Base-by-base conservation (phyloP, 1,140 invertebrate genomes). In the Ooceraea biroi region DNA sequence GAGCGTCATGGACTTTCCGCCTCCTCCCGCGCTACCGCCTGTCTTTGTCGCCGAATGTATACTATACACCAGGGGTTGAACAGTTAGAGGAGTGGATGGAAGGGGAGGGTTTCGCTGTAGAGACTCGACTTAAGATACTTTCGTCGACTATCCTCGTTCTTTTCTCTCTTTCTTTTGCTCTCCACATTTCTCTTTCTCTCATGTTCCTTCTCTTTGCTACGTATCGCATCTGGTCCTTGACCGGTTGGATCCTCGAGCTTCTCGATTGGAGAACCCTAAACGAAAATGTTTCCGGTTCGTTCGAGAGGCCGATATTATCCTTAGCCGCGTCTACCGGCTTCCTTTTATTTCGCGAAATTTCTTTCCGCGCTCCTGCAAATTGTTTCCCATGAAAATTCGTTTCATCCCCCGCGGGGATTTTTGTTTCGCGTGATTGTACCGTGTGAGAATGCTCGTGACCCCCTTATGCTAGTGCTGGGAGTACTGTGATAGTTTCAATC, bases 51-150 rank as follows among this genome's bases (percentile, higher is more conserved):
- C 77, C 73, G 66, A 57, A 76, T 55, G 69, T 85, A 77, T 88
- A 83, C 83, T 44, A 22, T 85, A 88, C 41, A 83, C 71, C 46
- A 69, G 41, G 71, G 63, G 41, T 76, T 63, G 78, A 30, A 55
- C n/a, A 41, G 11, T 36, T 27, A 27, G 41, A 36, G 65, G 36
- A 36, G 36, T 7, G 36, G 36, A 36, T 7, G 36, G 27, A 17
- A 1, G 27, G n/a, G 68, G 57, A 52, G n/a, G 17, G 3, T 82
- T 71, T 69, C 44, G 60, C 63, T 65, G 52, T 65, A 86, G 77
- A 86, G 87, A 84, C 85, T 69, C 74, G 87, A 74, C 78, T 89
- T 78, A 72, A 88, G 74, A 89, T 85, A 89, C 87, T 88, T 86
- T 89, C 61, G 19, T 82, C n/a, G 27, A 57, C 41, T 19, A n/a